Evolutionary conservation across 2,797 vertebrate species (phyloP).

Genomic region (Ptychobarbus kaznakovi): DNA sequence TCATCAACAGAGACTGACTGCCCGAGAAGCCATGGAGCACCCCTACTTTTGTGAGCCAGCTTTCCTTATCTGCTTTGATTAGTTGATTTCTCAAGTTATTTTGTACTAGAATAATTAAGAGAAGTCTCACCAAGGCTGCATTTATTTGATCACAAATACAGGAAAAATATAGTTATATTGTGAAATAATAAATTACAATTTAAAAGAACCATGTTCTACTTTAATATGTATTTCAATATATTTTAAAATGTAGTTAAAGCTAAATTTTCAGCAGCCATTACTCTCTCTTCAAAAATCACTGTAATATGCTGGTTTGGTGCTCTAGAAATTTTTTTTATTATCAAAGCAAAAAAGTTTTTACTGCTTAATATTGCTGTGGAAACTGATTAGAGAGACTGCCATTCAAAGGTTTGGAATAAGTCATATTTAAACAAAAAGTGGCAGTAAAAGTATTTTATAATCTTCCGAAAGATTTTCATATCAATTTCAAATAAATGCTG

Average conservation of each 20-base stretch:
- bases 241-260: no score
- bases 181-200: no score
- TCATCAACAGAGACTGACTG: constrained; percentile 97
- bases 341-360: no score
- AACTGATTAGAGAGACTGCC: not conserved
- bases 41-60: constrained; percentile 88
- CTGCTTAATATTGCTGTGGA: no score
- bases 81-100: not conserved
- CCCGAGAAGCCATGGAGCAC: constrained; percentile 97
- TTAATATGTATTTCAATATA: no score
- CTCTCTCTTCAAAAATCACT: no score
- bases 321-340: no score
- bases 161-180: no score
- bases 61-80: not conserved
- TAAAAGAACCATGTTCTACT: no score
- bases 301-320: not conserved
- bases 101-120: not conserved
- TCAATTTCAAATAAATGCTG: not conserved
- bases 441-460: not conserved
- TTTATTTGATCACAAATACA: not conserved
- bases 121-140: not conserved
- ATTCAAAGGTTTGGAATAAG: not conserved
- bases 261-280: no score
- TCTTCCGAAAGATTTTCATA: not conserved
- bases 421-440: not conserved